Conservation (phyloP, 2,113 vertebrate species). For the Aptenodytes forsteri region DNA sequence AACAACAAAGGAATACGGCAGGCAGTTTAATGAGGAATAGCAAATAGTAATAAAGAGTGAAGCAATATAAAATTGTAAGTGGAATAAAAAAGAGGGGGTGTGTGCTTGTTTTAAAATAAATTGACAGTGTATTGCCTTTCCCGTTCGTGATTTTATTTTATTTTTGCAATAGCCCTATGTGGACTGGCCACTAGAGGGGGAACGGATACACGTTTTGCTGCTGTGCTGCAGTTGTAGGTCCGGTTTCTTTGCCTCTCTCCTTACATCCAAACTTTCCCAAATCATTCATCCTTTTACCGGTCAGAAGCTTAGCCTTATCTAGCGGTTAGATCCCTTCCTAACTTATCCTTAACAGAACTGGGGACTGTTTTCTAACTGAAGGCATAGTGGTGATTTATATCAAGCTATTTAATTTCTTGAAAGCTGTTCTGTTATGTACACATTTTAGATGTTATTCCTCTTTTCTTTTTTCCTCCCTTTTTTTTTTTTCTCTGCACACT, state of each 20-base stretch:
- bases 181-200: conserved; percentile 59
- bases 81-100: rapidly evolving
- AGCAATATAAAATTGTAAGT: not conserved
- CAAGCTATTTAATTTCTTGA: not conserved
- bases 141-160: not conserved
- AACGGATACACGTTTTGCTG: not conserved
- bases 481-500: no score
- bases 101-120: not conserved
- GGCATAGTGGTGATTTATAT: not conserved
- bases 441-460: not conserved
- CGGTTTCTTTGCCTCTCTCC: not conserved
- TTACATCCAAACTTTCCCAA: not conserved
- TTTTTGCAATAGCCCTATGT: not conserved
- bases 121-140: rapidly evolving
- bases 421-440: not conserved
- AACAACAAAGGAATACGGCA: not conserved
- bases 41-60: not conserved
- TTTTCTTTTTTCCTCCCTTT: not conserved
- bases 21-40: not conserved
- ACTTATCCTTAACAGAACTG: not conserved
- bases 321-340: not conserved
- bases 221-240: rapidly evolving
- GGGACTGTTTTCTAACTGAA: not conserved
- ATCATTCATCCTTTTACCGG: not conserved
- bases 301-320: not conserved